Base-by-base conservation (phyloP, 2,888 invertebrate genomes). In the Chloroclysta siterata region DNA sequence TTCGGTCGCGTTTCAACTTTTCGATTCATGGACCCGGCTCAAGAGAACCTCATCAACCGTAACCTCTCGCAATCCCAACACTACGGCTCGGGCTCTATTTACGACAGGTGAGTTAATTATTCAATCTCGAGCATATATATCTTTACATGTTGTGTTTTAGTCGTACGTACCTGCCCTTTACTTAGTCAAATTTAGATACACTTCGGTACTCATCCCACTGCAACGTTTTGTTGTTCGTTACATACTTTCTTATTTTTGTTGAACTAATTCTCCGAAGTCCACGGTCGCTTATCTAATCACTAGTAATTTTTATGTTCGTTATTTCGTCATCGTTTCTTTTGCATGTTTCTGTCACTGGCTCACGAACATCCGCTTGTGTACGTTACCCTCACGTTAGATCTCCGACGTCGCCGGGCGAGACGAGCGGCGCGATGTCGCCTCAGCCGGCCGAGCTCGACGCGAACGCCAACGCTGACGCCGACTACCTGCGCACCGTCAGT, bases 1-100 rank as follows among this genome's bases (percentile, higher is more conserved):
- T 97, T 97, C 86, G 97, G 97, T 54, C 95, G 97, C 72, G 96
- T 97, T 77, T 97, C 97, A 77, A 97, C 97, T 46, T 97, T 97
- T 90, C 95, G 97, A 74, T 97, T 97, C 90, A 94, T 97, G 77
- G 97, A 97, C 88, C 97, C 97, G 29, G 94, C 95, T 61, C 96
- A 96, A 70, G 97, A 97, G 88, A 96, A 95, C 73, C 94, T 97
- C 72, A 95, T 96, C 77, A 95, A 97, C 82, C 94, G 96, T 75
- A 95, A 96, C 79, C 94, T 96, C 65, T 95, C 96, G 53, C 96
- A 96, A 74, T 95, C 95, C 44, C 94, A 95, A 72, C 95, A 95
- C 84, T 93, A 95, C 87, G 96, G 96, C 78, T 97, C 96, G 75
- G 94, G 95, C 66, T 96, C 96, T 77, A 94, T 96, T 69, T 97